These are phyloP conservation scores for Caenorhabditis macrosperma DNA, from an alignment of 2,888 invertebrate genomes.

Conservation along the genomic window DNA sequence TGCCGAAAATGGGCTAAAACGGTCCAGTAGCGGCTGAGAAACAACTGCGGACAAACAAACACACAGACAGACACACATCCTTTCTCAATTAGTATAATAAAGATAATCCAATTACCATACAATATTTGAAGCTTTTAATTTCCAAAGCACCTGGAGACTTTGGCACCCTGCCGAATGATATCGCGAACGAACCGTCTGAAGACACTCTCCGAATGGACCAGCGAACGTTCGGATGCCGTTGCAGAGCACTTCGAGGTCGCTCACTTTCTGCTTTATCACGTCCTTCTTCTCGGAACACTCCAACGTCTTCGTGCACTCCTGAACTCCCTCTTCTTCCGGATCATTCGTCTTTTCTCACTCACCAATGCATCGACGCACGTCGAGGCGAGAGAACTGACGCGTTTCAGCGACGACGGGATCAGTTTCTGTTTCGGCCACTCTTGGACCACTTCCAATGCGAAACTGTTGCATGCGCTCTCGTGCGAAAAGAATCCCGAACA, in stretches of 20 bases:
- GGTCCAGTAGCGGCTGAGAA: too few relatives aligned
- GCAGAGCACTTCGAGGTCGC: constrained; percentile 17
- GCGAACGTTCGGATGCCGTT: constrained; percentile 19
- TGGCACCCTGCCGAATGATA: too few relatives aligned
- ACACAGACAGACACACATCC: too few relatives aligned
- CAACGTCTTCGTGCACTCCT: constrained; percentile 18
- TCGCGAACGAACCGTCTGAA: background rate
- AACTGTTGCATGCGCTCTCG: constrained; percentile 11
- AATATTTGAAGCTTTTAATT: too few relatives aligned
- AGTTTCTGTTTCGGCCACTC: constrained; percentile 24
- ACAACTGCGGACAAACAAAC: too few relatives aligned
- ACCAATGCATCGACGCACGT: constrained; percentile 14
- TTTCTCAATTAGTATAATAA: too few relatives aligned
- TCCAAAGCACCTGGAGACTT: too few relatives aligned
- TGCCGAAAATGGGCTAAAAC: too few relatives aligned
- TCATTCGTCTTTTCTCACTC: background rate
- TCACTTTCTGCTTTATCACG: constrained; percentile 11
- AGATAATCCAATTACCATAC: too few relatives aligned
- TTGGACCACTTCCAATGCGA: constrained; percentile 15
- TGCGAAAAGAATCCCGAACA: constrained; percentile 10
- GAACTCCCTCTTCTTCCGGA: background rate
- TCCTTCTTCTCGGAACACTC: constrained; percentile 20
- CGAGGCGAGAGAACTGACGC: background rate
- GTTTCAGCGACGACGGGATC: constrained; percentile 5
- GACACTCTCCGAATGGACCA: constrained; percentile 17